Base-by-base conservation (phyloP, 2,888 invertebrate species). In the Nysson spinosus region DNA sequence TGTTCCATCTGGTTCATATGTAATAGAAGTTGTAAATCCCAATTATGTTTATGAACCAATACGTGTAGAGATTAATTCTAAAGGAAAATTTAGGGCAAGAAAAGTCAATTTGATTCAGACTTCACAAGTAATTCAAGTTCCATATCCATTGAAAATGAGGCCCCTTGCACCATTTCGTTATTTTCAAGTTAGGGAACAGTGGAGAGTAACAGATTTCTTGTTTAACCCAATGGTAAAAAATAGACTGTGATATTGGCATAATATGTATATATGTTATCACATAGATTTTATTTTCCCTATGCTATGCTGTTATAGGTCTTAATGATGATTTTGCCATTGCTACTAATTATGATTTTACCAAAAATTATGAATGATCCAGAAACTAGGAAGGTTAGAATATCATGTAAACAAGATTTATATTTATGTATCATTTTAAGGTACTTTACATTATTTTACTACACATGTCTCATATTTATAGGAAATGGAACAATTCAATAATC, bases 341-440 rank as follows among this genome's bases (percentile, higher is more conserved):
- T 98, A 3, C 89, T 98, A 4, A 94, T 99, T 77, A 94, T 98
- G 92, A 90, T 98, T 66, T 88, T 98, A 80, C 98, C 98, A 0
- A 98, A 97, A 87, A 93, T 98, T 92, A 95, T 99, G 93, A 98
- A 96, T 83, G 99, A 99, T 88, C 98, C 98, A 3, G 98, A 99
- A 87, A 95, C 98, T 1, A 96, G 97, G 84, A 97, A 97, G 88
- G 92, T 91, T 78, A 46, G 76, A 52, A 16, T 35, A 46, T 19
- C 19, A 32, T 34, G 37, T 7, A 1, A 32, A 4, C 1, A 16
- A 4, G 4, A 7, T 44, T 14, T 40, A 26, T 44, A 28, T 30
- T n/a, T 32, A 35, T 30, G 20, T 26, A 35, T 19, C 60, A 43
- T 47, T 54, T 49, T 46, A 43, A 54, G 39, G 22, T 16, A 24